Conservation (phyloP, 2,113 vertebrate species). For the Urocolius indicus region DNA sequence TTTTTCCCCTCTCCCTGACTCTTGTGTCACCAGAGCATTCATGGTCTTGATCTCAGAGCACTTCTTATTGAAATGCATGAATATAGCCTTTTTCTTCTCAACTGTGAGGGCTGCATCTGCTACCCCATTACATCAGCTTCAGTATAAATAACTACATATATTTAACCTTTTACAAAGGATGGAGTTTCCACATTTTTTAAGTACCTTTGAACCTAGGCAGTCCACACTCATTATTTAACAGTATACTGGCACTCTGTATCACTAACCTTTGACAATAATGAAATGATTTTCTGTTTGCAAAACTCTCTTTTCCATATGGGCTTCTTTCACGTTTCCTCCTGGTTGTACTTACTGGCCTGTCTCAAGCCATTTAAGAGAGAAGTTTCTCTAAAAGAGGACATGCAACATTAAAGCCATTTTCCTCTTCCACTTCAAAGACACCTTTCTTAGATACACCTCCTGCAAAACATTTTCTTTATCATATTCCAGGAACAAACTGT, state of each 20-base stretch:
- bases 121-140: neutral
- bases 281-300: neutral
- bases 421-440: neutral
- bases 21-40: neutral
- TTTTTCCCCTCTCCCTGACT: neutral
- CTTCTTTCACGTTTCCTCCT: neutral
- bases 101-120: neutral
- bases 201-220: neutral
- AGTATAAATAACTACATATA: constrained; percentile 24
- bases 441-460: neutral
- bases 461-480: neutral
- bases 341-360: neutral
- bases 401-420: neutral
- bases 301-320: neutral
- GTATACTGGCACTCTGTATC: neutral
- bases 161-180: constrained; percentile 13
- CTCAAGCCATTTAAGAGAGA: neutral
- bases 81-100: neutral
- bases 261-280: neutral
- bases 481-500: neutral
- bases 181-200: neutral
- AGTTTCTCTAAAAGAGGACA: neutral
- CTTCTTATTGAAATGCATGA: neutral
- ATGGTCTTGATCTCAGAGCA: neutral
- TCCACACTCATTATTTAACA: neutral